Evolutionary conservation across 1,140 invertebrate genomes (phyloP), one percentile per base, ranked within the genome.

Genomic region (Megalonaias nervosa): DNA sequence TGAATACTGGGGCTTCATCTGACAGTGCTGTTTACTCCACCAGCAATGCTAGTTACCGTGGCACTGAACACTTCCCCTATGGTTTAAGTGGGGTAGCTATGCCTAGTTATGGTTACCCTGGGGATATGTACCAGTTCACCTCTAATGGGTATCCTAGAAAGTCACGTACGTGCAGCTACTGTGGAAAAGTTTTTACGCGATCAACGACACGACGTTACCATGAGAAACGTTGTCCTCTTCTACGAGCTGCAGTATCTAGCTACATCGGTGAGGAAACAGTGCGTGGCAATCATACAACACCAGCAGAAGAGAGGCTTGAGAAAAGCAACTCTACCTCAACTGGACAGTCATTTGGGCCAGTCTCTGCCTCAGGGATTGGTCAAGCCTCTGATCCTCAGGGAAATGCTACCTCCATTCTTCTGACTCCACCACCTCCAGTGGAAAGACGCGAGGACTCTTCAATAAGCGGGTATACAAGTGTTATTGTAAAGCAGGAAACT

Each of bases 131-230:
- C 77, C 85, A 85, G 74, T 89, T 87, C 79, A 85, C 85, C 13
- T 82, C 83, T 74, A 89, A 89, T 69, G 86, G 87, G 55, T 88
- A 88, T 71, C 86, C 86, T 26, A 80, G 88, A 62, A 89, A 89
- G 75, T 89, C 88, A 31, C 75, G 88, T 15, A 87, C 87, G 38
- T 89, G 88, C 79, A 85, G 80, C 68, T 89, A 86, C 67, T 89
- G 88, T 75, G 80, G 82, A 58, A 89, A 89, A 81, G 86, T 88
- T 17, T 89, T 89, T 74, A 89, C 88, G 9, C 81, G 88, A 14
- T 89, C 88, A 17, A 89, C 88, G 67, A 89, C 88, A 4, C 79
- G 88, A 69, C 83, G 88, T 16, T 89, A 89, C 73, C 88, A 89
- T 76, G 88, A 89, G 75, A 87, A 85, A 65, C 83, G 87, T 19